A percentile compares a stretch with the other conserved stretches of the same genome.
These are phyloP conservation scores for Galagoides demidoff DNA, from an alignment of 2,797 vertebrate genomes.

Conservation along the genomic window DNA sequence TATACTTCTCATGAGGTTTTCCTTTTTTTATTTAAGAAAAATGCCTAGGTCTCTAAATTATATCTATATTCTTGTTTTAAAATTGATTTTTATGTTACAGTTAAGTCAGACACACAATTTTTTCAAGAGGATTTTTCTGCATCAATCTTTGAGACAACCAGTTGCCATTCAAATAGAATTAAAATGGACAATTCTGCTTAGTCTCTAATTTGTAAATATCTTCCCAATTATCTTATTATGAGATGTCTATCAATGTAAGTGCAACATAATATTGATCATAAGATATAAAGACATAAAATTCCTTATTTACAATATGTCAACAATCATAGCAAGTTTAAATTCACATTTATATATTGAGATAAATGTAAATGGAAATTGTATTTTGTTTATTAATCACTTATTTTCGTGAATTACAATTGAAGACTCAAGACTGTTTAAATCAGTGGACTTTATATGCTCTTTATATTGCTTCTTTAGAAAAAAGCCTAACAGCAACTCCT, in stretches of 20 bases:
- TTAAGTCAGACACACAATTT: neutral
- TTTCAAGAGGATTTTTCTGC: neutral
- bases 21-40: slow-evolving; percentile 45
- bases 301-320: slow-evolving; percentile 37
- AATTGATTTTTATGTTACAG: neutral
- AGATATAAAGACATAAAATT: slow-evolving; percentile 28
- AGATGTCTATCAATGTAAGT: neutral
- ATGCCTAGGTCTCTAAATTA: slow-evolving; percentile 38
- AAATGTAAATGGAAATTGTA: neutral
- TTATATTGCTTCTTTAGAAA: slow-evolving; percentile 45
- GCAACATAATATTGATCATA: neutral
- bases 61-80: slow-evolving; percentile 7
- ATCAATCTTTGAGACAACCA: neutral
- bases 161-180: neutral
- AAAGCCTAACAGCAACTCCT: neutral
- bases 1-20: slow-evolving; percentile 53
- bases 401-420: slow-evolving; percentile 42
- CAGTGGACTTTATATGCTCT: slow-evolving; percentile 19
- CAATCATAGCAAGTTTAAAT: slow-evolving; percentile 41
- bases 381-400: slow-evolving; percentile 27
- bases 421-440: slow-evolving; percentile 58
- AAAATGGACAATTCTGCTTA: neutral
- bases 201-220: neutral
- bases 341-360: slow-evolving; percentile 23
- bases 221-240: neutral